Evolutionary conservation across 2,797 vertebrate genomes (phyloP).

Genomic region (Danio albolineatus): DNA sequence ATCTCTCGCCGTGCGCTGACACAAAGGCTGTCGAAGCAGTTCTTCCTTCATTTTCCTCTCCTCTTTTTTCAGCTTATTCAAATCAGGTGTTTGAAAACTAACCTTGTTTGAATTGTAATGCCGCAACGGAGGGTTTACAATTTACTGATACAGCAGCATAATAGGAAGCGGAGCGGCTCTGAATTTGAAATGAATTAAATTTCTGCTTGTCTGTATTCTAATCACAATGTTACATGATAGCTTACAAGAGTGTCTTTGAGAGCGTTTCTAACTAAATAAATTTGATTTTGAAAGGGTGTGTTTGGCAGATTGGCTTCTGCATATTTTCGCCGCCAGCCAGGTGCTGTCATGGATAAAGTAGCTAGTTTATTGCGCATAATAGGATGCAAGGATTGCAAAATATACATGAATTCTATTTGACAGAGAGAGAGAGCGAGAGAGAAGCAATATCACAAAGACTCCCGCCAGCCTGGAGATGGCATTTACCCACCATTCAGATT

Average conservation of each 20-base stretch:
- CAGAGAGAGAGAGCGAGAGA: constrained; percentile 45
- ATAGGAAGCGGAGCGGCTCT: constrained; percentile 64
- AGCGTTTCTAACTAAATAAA: constrained; percentile 84
- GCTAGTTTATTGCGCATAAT: constrained; percentile 83
- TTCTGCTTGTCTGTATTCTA: constrained; percentile 81
- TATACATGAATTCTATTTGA: constrained; percentile 81
- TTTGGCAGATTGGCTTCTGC: constrained; percentile 76
- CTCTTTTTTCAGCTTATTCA: constrained; percentile 76
- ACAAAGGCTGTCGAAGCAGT: constrained; percentile 75
- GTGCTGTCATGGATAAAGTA: constrained; percentile 80
- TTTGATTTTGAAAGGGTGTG: constrained; percentile 82
- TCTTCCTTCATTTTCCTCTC: constrained; percentile 67
- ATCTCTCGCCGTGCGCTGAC: constrained; percentile 60
- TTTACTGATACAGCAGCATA: constrained; percentile 80
- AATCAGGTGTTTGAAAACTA: constrained; percentile 86
- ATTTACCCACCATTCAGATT: constrained; percentile 39
- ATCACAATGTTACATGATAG: constrained; percentile 83
- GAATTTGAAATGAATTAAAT: constrained; percentile 80
- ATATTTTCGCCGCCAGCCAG: constrained; percentile 71
- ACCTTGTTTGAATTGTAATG: constrained; percentile 87
- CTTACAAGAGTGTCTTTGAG: constrained; percentile 83
- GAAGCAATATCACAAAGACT: constrained; percentile 67
- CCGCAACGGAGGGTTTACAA: constrained; percentile 78
- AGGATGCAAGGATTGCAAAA: constrained; percentile 80
- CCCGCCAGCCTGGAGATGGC: constrained; percentile 28